A percentile compares a stretch with the other conserved stretches of the same genome.
These are phyloP conservation scores for Dolichallabes microphthalmus DNA, from an alignment of 2,113 vertebrate species.

Conservation along the genomic window DNA sequence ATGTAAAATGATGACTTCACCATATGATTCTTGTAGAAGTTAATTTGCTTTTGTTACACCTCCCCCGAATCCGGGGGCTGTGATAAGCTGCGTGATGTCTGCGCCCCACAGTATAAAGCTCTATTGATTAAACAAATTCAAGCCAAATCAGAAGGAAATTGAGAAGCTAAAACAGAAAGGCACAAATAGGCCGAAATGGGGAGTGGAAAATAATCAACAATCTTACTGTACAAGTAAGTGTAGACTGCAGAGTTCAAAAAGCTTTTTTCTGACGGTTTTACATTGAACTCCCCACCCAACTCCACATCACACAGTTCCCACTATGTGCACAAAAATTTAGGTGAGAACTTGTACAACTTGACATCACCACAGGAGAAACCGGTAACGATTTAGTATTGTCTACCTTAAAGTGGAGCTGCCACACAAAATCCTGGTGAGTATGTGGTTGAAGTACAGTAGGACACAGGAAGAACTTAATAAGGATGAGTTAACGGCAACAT, in stretches of 20 bases:
- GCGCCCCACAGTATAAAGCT: not conserved
- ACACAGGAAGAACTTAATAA: too few species aligned
- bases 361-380: too few species aligned
- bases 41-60: conserved; percentile 10
- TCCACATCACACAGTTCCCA: too few species aligned
- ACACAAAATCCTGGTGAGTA: too few species aligned
- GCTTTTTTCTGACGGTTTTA: too few species aligned
- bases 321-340: too few species aligned
- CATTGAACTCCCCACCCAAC: too few species aligned
- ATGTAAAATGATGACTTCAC: not conserved
- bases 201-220: not conserved
- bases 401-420: too few species aligned
- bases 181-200: not conserved
- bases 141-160: not conserved
- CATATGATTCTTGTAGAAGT: conserved; percentile 1
- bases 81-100: conserved; percentile 5
- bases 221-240: not conserved
- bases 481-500: too few species aligned
- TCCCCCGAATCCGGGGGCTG: not conserved
- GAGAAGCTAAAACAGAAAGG: not conserved
- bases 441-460: too few species aligned
- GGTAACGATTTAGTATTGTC: too few species aligned
- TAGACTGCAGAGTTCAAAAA: not conserved
- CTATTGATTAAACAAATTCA: conserved; percentile 7
- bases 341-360: too few species aligned